Percentiles rank a stretch among this genome's conserved stretches.
These are phyloP conservation scores for Conchocele bisecta DNA, from an alignment of 2,888 invertebrate genomes.

Conservation along the genomic window DNA sequence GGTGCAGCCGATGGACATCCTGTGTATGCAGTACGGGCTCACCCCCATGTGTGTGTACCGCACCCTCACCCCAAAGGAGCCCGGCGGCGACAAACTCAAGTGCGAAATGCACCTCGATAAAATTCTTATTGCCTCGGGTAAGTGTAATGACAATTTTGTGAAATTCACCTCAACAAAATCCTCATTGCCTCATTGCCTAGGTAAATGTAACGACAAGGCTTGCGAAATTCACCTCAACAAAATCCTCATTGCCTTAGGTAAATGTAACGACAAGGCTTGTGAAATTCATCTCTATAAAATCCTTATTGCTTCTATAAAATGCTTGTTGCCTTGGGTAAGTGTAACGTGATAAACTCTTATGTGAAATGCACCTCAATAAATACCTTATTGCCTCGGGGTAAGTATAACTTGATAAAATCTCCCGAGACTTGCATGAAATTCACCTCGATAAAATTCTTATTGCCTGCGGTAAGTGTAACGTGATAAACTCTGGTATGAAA, in stretches of 20 bases:
- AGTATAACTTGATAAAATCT: too few species aligned
- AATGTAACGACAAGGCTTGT: too few species aligned
- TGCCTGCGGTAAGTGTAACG: slow-evolving; percentile 51
- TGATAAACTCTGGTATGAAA: too few species aligned
- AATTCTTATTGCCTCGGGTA: slow-evolving; percentile 60
- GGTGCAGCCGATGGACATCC: slow-evolving; percentile 62
- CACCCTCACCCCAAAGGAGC: slow-evolving; percentile 12
- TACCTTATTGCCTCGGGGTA: too few species aligned
- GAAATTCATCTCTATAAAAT: too few species aligned
- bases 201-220: too few species aligned
- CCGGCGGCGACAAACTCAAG: slow-evolving; percentile 1
- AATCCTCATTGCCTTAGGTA: slow-evolving; percentile 58
- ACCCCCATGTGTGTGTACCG: slow-evolving; percentile 63
- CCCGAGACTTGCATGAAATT: too few species aligned
- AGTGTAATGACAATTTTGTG: too few species aligned
- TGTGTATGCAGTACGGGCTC: slow-evolving; percentile 59
- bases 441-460: slow-evolving; percentile 67
- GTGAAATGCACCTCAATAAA: slow-evolving; percentile 71
- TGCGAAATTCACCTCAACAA: slow-evolving; percentile 69
- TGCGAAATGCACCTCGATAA: slow-evolving; percentile 71
- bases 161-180: too few species aligned
- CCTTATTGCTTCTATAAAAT: too few species aligned
- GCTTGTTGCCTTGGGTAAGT: too few species aligned
- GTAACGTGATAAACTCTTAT: slow-evolving; percentile 25
- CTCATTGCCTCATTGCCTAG: too few species aligned